Evolutionary conservation across 30 jellyfish, hydroid and myxozoan species (phyloP).

Genomic region (Aurelia aurita): DNA sequence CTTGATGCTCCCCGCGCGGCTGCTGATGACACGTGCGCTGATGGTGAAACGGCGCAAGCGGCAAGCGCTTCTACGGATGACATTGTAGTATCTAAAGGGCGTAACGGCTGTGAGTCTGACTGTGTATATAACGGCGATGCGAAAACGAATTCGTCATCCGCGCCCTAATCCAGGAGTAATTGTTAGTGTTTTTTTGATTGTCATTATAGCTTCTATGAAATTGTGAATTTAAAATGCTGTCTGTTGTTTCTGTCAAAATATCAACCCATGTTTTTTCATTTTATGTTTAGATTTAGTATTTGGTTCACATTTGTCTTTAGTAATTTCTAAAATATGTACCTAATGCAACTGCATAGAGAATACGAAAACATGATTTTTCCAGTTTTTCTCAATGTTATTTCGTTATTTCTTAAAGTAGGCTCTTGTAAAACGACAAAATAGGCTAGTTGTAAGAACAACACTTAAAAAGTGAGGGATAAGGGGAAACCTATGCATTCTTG

Average conservation of each 20-base stretch:
- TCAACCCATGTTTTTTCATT: constrained; percentile 2
- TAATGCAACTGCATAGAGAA: too few relatives aligned
- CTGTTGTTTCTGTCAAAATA: constrained; percentile 18
- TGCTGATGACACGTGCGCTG: constrained; percentile 40
- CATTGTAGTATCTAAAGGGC: constrained; percentile 68
- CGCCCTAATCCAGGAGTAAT: constrained; percentile 10
- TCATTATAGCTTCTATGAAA: constrained; percentile 47
- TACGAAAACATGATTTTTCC: too few relatives aligned
- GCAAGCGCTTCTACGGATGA: constrained; percentile 47
- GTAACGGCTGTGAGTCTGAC: constrained; percentile 62
- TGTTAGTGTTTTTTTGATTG: constrained; percentile 31
- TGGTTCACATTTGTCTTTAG: too few relatives aligned
- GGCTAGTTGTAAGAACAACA: too few relatives aligned
- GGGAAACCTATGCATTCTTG: too few relatives aligned
- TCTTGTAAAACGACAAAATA: too few relatives aligned
- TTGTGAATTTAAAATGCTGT: constrained; percentile 52
- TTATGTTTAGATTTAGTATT: constrained; percentile 16
- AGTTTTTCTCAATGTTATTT: too few relatives aligned
- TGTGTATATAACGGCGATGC: constrained; percentile 58
- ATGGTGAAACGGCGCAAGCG: constrained; percentile 43
- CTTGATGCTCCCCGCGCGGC: constrained; percentile 20
- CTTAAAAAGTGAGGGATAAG: too few relatives aligned
- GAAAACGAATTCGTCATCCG: constrained; percentile 30
- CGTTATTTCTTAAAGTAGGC: too few relatives aligned
- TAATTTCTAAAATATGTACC: too few relatives aligned